A percentile compares a stretch with the other conserved stretches of the same genome.
These are phyloP conservation scores for Agonopterix heracliana DNA, from an alignment of 2,888 invertebrate species.

Conservation along the genomic window DNA sequence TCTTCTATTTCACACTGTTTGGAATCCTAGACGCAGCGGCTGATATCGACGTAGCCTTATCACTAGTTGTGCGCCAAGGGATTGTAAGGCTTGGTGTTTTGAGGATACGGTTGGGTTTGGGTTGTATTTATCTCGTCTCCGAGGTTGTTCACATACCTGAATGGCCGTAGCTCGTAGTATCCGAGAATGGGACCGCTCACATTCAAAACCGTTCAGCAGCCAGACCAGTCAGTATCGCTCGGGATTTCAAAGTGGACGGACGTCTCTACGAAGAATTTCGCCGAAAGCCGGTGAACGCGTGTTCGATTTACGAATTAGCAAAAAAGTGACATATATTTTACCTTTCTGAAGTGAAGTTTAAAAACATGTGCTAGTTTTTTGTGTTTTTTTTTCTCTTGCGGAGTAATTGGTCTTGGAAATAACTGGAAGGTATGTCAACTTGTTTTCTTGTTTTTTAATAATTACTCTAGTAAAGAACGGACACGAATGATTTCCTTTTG, in stretches of 20 bases:
- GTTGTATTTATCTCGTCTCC: slow-evolving; percentile 30
- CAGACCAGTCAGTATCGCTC: slow-evolving; percentile 41
- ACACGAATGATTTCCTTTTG: slow-evolving; percentile 58
- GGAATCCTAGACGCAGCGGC: slow-evolving; percentile 66
- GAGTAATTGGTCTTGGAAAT: slow-evolving; percentile 16
- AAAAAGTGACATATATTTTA: slow-evolving; percentile 22
- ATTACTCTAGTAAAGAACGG: slow-evolving; percentile 36
- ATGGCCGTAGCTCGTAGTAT: slow-evolving; percentile 65
- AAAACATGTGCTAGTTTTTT: slow-evolving; percentile 43
- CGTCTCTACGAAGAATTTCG: slow-evolving; percentile 18
- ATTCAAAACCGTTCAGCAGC: slow-evolving; percentile 29
- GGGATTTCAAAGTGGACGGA: slow-evolving; percentile 21
- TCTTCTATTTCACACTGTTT: slow-evolving; percentile 41
- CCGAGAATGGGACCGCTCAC: slow-evolving; percentile 57
- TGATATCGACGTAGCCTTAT: slow-evolving; percentile 74
- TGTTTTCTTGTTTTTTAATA: slow-evolving; percentile 41
- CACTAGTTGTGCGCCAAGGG: slow-evolving; percentile 31
- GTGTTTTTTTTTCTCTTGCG: slow-evolving; percentile 26
- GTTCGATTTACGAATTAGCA: slow-evolving; percentile 29
- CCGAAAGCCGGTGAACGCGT: slow-evolving; percentile 40
- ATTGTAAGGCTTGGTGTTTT: slow-evolving; percentile 36
- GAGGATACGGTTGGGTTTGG: slow-evolving; percentile 39
- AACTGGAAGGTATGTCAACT: slow-evolving; percentile 45
- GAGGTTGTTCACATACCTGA: slow-evolving; percentile 70
- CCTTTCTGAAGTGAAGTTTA: slow-evolving; percentile 58